phyloP scores from a whole-genome alignment of 2,888 invertebrate species.

The Nomada fabriciana region DNA sequence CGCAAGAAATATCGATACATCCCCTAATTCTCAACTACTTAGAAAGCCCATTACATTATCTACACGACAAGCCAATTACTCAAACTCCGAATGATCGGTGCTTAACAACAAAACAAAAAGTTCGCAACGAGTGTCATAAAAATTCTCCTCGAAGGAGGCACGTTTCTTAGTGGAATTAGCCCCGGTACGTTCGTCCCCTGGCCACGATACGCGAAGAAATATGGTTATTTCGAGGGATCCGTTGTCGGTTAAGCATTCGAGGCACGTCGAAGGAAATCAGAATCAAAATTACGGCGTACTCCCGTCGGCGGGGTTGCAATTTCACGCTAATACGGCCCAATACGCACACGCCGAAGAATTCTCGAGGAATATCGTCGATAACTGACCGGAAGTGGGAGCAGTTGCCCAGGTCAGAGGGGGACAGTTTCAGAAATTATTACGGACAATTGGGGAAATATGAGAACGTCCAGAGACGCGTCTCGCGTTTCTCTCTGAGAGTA shows the following conservation, averaged over 20 bases:
- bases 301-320: slow-evolving; percentile 45
- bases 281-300: slow-evolving; percentile 46
- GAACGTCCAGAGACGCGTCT: slow-evolving; percentile 4
- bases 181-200: neutral
- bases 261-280: slow-evolving; percentile 52
- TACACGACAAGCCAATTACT: too few species aligned
- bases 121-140: neutral
- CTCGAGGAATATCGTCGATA: slow-evolving; percentile 45
- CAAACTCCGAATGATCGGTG: too few species aligned
- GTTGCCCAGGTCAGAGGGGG: slow-evolving; percentile 23
- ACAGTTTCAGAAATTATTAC: neutral
- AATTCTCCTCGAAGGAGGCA: slow-evolving; percentile 13
- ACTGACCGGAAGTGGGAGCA: slow-evolving; percentile 39
- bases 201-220: slow-evolving; percentile 19
- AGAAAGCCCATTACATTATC: too few species aligned
- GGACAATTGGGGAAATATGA: slow-evolving; percentile 25
- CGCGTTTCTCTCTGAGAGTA: neutral
- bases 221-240: slow-evolving; percentile 11
- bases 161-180: neutral
- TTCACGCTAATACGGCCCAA: slow-evolving; percentile 47
- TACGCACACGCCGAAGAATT: slow-evolving; percentile 9
- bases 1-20: too few species aligned
- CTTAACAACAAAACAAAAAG: neutral
- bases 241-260: slow-evolving; percentile 12
- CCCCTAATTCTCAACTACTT: too few species aligned